These are phyloP conservation scores for Pimpla rufipes DNA, from an alignment of 2,888 invertebrate genomes.

Conservation along the genomic window DNA sequence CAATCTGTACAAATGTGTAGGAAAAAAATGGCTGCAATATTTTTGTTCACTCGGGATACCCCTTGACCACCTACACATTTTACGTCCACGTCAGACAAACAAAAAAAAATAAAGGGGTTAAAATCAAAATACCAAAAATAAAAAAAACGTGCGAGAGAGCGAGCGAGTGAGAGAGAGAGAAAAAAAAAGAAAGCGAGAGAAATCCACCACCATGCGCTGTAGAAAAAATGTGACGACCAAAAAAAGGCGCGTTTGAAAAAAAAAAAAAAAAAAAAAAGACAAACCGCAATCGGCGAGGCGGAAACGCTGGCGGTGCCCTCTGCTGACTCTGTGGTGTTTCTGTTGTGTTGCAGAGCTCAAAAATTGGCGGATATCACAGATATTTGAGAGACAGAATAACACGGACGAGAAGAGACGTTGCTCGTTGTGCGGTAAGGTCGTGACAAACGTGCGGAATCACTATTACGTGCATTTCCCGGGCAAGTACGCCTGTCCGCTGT, in stretches of 20 bases:
- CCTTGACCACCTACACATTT: too few species aligned
- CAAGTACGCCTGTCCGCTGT: constrained; percentile 87
- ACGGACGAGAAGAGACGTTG: constrained; percentile 88
- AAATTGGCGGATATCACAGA: constrained; percentile 87
- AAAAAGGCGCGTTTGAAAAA: constrained; percentile 64
- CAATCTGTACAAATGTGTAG: too few species aligned
- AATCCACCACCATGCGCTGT: constrained; percentile 61
- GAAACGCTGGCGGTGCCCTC: constrained; percentile 74
- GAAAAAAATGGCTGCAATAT: too few species aligned
- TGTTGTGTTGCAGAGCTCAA: constrained; percentile 87
- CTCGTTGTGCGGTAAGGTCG: constrained; percentile 88
- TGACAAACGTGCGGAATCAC: constrained; percentile 88
- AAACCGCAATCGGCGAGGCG: constrained; percentile 59
- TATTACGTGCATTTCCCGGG: constrained; percentile 88
- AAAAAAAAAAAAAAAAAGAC: constrained; percentile 69
- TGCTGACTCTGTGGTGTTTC: constrained; percentile 82
- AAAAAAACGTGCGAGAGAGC: constrained; percentile 1
- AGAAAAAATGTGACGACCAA: constrained; percentile 56
- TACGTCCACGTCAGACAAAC: too few species aligned
- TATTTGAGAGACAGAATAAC: constrained; percentile 87
- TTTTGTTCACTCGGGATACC: too few species aligned
- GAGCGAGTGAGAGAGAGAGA: constrained; percentile 45
- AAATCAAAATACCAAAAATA: background rate
- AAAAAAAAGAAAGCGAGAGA: constrained; percentile 47
- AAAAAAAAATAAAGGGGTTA: background rate